phyloP scores from a whole-genome alignment of 2,888 invertebrate species.

The Cantharis rufa region DNA sequence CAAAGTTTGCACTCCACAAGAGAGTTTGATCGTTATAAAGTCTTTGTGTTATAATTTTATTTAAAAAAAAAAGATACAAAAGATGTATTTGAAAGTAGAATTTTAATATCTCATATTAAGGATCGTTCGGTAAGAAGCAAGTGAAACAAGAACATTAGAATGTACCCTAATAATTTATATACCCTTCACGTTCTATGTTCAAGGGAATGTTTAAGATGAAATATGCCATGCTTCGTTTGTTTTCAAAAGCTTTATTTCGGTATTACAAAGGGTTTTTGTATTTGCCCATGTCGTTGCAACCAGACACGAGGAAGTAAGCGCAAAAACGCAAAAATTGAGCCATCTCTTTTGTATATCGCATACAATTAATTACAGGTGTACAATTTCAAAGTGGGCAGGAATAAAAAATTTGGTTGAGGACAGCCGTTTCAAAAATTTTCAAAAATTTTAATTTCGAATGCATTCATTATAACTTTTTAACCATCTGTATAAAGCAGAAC shows the following conservation, averaged over 20 bases:
- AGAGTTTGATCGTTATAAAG: not conserved
- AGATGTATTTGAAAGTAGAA: not conserved
- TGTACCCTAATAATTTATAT: slow-evolving; percentile 19
- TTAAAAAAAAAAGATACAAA: not conserved
- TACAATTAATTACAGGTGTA: not conserved
- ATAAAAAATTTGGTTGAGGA: not conserved
- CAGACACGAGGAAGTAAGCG: not conserved
- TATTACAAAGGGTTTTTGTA: not conserved
- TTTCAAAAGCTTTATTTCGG: slow-evolving; percentile 11
- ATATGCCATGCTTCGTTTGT: slow-evolving; percentile 11
- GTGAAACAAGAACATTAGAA: slow-evolving; percentile 2
- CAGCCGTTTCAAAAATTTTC: too few relatives aligned
- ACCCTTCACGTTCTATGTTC: slow-evolving; percentile 16
- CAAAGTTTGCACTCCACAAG: not conserved
- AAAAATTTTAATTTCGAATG: not conserved
- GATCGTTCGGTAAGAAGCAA: not conserved
- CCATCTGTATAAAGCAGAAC: not conserved
- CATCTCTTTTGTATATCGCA: not conserved
- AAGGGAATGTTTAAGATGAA: slow-evolving; percentile 20
- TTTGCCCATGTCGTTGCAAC: not conserved
- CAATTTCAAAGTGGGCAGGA: not conserved
- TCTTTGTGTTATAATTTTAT: not conserved
- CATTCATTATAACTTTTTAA: not conserved
- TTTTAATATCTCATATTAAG: not conserved
- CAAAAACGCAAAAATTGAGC: not conserved